Conservation (phyloP, 1,140 invertebrate species). For the Lineus longissimus region DNA sequence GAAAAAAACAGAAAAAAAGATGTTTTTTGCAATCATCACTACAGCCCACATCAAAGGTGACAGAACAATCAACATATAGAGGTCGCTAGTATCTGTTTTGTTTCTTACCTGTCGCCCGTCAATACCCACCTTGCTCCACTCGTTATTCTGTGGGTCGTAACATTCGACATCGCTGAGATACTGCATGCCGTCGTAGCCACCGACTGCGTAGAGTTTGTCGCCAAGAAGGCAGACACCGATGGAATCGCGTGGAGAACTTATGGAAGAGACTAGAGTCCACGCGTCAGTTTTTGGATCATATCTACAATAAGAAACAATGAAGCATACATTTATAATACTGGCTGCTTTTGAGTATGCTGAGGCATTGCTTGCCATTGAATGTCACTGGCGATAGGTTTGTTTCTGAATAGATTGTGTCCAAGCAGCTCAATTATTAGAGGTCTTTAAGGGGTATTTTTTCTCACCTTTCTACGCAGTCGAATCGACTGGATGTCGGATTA, state of each 20-base stretch:
- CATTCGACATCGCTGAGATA: slow-evolving; percentile 53
- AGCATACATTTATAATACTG: too few species aligned
- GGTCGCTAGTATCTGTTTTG: not conserved
- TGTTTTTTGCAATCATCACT: not conserved
- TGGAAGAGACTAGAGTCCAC: slow-evolving; percentile 52
- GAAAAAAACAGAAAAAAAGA: too few species aligned
- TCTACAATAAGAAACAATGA: slow-evolving; percentile 27
- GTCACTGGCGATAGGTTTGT: too few species aligned
- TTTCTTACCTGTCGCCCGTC: not conserved
- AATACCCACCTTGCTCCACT: slow-evolving; percentile 51
- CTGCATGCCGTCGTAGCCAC: slow-evolving; percentile 53
- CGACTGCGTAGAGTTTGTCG: slow-evolving; percentile 49
- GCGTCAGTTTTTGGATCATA: slow-evolving; percentile 55
- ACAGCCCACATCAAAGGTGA: not conserved
- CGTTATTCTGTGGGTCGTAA: slow-evolving; percentile 51
- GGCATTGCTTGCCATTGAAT: too few species aligned
- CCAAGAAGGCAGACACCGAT: slow-evolving; percentile 51
- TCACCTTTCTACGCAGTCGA: slow-evolving; percentile 55
- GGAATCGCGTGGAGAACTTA: slow-evolving; percentile 50
- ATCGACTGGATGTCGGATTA: slow-evolving; percentile 72
- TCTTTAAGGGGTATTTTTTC: not conserved
- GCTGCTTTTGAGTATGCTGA: too few species aligned
- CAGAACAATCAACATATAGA: not conserved
- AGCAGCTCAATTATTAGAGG: too few species aligned
- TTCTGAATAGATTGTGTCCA: too few species aligned